A percentile compares a stretch with the other conserved stretches of the same genome.
These are phyloP conservation scores for Drosophila mulleri DNA, from an alignment of 2,888 invertebrate species.

Conservation along the genomic window DNA sequence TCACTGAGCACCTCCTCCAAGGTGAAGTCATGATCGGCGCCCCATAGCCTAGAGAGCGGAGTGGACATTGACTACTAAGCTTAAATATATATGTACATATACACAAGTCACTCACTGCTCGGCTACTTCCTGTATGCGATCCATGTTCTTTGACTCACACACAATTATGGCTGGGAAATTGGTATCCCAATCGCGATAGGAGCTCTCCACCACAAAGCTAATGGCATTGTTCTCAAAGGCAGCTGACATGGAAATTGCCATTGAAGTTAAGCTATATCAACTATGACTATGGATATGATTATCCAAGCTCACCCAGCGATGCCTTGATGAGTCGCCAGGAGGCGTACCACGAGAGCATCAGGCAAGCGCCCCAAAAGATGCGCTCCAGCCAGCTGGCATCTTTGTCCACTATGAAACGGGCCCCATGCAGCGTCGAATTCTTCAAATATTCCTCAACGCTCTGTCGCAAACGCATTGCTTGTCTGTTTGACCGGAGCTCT, in stretches of 20 bases:
- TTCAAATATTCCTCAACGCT: slow-evolving; percentile 87
- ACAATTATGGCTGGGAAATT: slow-evolving; percentile 90
- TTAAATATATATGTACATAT: fast-evolving
- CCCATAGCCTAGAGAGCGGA: slow-evolving; percentile 86
- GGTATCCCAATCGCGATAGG: slow-evolving; percentile 90
- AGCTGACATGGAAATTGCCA: slow-evolving; percentile 53
- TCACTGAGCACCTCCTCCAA: slow-evolving; percentile 90
- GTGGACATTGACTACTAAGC: fast-evolving
- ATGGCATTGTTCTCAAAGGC: slow-evolving; percentile 89
- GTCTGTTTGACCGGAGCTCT: slow-evolving; percentile 1
- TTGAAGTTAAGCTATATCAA: neutral
- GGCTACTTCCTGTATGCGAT: slow-evolving; percentile 87
- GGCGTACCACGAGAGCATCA: slow-evolving; percentile 89
- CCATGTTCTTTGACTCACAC: slow-evolving; percentile 89
- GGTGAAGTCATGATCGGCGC: slow-evolving; percentile 88
- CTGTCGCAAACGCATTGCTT: slow-evolving; percentile 64
- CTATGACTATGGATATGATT: neutral
- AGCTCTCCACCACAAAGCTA: slow-evolving; percentile 91
- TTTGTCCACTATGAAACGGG: slow-evolving; percentile 89
- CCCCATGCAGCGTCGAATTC: slow-evolving; percentile 90
- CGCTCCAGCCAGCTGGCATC: slow-evolving; percentile 87
- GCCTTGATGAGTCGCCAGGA: slow-evolving; percentile 88
- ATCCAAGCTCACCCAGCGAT: slow-evolving; percentile 84
- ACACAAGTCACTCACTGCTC: slow-evolving; percentile 86
- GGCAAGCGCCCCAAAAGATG: slow-evolving; percentile 89